Percentiles rank a stretch among this genome's conserved stretches.
Conservation (phyloP, 2,113 vertebrate genomes). For the Aix galericulata region DNA sequence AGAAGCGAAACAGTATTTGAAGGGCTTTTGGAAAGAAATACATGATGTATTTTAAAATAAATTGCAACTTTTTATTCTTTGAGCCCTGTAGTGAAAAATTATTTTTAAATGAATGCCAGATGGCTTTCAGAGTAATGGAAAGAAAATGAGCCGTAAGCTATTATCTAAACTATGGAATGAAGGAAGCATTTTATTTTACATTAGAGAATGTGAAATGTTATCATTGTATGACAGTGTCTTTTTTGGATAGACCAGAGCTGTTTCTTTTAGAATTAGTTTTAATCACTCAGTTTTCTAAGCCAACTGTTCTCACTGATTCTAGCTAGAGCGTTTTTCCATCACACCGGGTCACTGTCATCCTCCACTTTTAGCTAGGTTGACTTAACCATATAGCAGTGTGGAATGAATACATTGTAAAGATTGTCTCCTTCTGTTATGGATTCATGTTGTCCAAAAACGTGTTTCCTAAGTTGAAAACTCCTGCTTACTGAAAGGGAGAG, state of each 20-base stretch:
- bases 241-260: not conserved
- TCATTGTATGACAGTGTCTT: not conserved
- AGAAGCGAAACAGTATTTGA: not conserved
- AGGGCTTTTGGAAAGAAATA: not conserved
- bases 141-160: constrained; percentile 30
- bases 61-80: constrained; percentile 36
- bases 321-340: not conserved
- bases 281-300: constrained; percentile 9
- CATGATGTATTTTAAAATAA: constrained; percentile 16
- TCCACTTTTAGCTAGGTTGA: not conserved
- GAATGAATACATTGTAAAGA: not conserved
- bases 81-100: constrained; percentile 11
- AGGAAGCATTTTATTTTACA: constrained; percentile 52
- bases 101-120: constrained; percentile 58
- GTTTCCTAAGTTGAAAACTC: not conserved
- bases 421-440: not conserved
- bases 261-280: constrained; percentile 57
- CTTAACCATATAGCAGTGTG: not conserved
- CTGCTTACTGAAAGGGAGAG: not conserved
- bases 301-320: not conserved
- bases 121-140: constrained; percentile 41
- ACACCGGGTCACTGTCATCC: not conserved
- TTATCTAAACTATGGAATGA: constrained; percentile 25
- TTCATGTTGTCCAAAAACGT: not conserved
- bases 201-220: constrained; percentile 19